Conservation (phyloP, 1,140 invertebrate species). For the Cepaea nemoralis region DNA sequence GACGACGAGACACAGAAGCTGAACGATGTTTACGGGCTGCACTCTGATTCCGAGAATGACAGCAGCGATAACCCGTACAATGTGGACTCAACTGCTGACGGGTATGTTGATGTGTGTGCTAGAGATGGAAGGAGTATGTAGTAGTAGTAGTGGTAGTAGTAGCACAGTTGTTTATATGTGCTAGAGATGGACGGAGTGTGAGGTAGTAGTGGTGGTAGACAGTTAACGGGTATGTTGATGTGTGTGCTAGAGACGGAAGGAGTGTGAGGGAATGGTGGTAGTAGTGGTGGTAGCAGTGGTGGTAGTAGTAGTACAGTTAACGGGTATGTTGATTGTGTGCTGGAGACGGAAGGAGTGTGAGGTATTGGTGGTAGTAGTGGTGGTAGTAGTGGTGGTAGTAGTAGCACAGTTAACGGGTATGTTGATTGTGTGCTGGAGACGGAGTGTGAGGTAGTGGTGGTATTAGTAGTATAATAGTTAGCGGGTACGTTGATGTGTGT, state of each 20-base stretch:
- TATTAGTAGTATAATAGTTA: background rate
- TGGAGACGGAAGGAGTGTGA: background rate
- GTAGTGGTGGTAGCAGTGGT: background rate
- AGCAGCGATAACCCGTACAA: slow-evolving; percentile 27
- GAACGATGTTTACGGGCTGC: slow-evolving; percentile 17
- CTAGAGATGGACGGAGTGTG: background rate
- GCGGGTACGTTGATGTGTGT: background rate
- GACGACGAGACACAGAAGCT: background rate
- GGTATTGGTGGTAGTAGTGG: background rate
- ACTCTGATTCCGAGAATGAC: slow-evolving; percentile 18
- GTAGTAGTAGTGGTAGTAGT: too few relatives aligned
- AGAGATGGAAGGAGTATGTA: background rate
- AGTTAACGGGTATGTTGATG: too few relatives aligned
- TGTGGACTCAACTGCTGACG: slow-evolving; percentile 15
- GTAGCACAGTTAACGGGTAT: background rate
- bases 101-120: slow-evolving; percentile 5
- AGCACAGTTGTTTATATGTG: too few relatives aligned
- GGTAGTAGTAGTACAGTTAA: too few relatives aligned
- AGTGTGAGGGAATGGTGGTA: background rate
- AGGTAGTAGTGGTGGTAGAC: background rate
- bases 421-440: background rate
- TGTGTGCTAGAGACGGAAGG: background rate
- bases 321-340: background rate
- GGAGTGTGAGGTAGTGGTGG: background rate
- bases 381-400: background rate